Conservation (phyloP, 2,888 invertebrate species). For the Agonopterix heracliana region DNA sequence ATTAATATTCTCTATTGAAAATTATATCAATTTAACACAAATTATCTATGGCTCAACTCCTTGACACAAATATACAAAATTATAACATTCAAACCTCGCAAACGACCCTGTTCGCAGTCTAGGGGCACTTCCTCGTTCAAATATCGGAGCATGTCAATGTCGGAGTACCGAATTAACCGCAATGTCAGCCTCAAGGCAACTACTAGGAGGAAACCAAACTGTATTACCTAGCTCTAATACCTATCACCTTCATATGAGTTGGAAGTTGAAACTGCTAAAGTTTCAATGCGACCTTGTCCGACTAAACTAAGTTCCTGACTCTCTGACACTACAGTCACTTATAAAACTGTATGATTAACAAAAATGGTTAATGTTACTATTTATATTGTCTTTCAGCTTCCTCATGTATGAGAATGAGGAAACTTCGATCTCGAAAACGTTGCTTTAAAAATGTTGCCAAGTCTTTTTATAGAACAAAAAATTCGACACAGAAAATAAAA, state of each 20-base stretch:
- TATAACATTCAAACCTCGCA: conserved; percentile 12
- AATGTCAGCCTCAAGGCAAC: conserved; percentile 64
- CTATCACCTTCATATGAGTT: background rate
- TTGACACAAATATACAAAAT: background rate
- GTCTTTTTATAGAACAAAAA: too few species aligned
- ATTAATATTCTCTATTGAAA: too few species aligned
- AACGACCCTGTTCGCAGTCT: conserved; percentile 30
- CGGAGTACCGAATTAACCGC: conserved; percentile 63
- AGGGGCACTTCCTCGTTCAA: conserved; percentile 60
- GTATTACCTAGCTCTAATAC: background rate
- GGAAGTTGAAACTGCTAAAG: background rate
- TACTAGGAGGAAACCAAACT: conserved; percentile 32
- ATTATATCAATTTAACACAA: too few species aligned
- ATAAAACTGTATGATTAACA: too few species aligned
- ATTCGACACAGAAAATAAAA: too few species aligned
- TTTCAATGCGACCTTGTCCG: background rate
- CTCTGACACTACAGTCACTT: too few species aligned
- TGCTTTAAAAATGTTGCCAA: too few species aligned
- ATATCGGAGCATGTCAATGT: conserved; percentile 67
- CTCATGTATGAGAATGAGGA: too few species aligned
- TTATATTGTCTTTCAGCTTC: too few species aligned
- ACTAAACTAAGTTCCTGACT: background rate
- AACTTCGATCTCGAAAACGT: too few species aligned
- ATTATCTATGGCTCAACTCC: too few species aligned
- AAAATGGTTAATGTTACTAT: too few species aligned